Base-by-base conservation (phyloP, 2,888 invertebrate species). In the Griposia aprilina region DNA sequence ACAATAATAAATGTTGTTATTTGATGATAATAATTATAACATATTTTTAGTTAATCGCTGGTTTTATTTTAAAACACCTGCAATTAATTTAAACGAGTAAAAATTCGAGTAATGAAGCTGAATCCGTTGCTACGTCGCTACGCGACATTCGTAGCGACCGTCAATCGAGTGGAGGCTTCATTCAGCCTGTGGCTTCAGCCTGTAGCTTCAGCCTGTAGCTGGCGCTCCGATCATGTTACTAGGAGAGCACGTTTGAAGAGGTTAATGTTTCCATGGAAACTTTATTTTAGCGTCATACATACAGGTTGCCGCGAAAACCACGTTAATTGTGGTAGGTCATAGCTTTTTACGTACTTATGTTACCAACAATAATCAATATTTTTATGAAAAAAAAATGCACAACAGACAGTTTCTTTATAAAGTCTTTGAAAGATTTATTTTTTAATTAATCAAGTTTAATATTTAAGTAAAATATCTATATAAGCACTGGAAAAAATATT, bases 101-200 rank as follows among this genome's bases (percentile, higher is more conserved):
- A 57, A 59, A 59, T n/a, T n/a, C n/a, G n/a, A n/a, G n/a, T n/a
- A n/a, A n/a, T n/a, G 30, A 20, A 62, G 5, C n/a, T 11, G 8
- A 17, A 45, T 63, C n/a, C 1, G n/a, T 13, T 26, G 7, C 52
- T n/a, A 41, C 23, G 13, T n/a, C 0, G n/a, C n/a, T 60, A 59
- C n/a, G n/a, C 36, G 4, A 36, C 17, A 6, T 60, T 72, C n/a
- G 8, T 63, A 55, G 41, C 52, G 13, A 55, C 52, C 52, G 41
- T 75, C 36, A 41, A 71, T 20, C 62, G 6, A 17, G 1, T 26
- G 26, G 50, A 68, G 68, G 63, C 71, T 74, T 74, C 66, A 76
- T 59, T 3, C 59, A 15, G 17, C 30, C 60, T 20, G 60, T 60
- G 10, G 26, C 17, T 17, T 60, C 60, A 60, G 30, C 60, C 30